Evolutionary conservation across 1,140 invertebrate genomes (phyloP).

Genomic region (Tetragonula clypearis): DNA sequence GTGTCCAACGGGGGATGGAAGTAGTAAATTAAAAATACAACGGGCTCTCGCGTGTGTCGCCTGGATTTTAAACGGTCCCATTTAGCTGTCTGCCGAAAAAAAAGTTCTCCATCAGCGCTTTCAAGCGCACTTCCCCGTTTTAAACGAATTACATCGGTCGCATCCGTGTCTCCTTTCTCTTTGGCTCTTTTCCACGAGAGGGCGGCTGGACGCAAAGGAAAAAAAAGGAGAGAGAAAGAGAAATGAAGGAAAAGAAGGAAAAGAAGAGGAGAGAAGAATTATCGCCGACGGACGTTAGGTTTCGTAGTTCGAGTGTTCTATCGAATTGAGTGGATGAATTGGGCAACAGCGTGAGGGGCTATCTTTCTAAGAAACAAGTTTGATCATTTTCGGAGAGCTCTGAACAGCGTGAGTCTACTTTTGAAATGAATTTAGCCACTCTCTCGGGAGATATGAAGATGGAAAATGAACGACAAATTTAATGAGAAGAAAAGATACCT

Average conservation of each 20-base stretch:
- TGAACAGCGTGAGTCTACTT: no score
- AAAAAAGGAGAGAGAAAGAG: no score
- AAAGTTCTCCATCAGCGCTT: conserved; percentile 36
- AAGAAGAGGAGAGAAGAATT: neutral
- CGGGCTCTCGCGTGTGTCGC: neutral
- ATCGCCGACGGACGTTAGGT: neutral
- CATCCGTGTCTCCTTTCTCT: neutral
- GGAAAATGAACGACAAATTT: no score
- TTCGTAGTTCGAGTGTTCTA: neutral
- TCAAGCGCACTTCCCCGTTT: neutral
- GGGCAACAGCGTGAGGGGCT: no score
- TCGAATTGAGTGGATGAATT: neutral
- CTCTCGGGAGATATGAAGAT: no score
- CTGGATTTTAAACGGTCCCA: conserved; percentile 19
- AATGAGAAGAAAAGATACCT: no score
- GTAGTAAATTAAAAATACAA: conserved; percentile 36
- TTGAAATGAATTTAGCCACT: no score
- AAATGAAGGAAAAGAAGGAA: no score
- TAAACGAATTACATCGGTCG: conserved; percentile 19
- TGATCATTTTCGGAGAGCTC: no score
- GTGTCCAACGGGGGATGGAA: neutral
- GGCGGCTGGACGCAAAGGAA: no score
- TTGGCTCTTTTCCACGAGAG: neutral
- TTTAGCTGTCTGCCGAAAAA: neutral
- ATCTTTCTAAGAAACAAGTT: no score